Evolutionary conservation across 2,113 vertebrate genomes (phyloP).

Genomic region (Paramisgurnus dabryanus): DNA sequence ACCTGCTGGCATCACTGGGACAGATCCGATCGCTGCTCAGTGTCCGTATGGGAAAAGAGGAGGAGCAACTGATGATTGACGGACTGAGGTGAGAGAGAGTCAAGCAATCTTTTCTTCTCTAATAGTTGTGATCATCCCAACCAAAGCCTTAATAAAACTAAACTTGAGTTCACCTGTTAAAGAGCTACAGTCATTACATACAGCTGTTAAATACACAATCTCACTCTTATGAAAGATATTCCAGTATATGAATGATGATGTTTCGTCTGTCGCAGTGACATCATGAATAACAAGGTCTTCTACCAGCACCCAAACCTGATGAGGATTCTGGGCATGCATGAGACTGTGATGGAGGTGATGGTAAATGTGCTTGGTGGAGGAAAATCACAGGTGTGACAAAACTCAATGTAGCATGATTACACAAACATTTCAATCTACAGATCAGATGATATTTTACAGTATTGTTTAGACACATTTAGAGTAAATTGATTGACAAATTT

Average conservation of each 20-base stretch:
- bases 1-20: slow-evolving; percentile 90
- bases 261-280: slow-evolving; percentile 79
- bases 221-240: too few relatives aligned
- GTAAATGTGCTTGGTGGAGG: slow-evolving; percentile 95
- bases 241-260: neutral
- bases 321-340: slow-evolving; percentile 98
- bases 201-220: too few relatives aligned
- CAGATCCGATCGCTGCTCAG: slow-evolving; percentile 96
- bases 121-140: too few relatives aligned
- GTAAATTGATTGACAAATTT: too few relatives aligned
- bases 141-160: too few relatives aligned
- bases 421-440: too few relatives aligned
- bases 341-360: slow-evolving; percentile 99
- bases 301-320: slow-evolving; percentile 99
- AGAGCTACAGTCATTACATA: too few relatives aligned
- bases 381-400: slow-evolving; percentile 84
- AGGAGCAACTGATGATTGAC: slow-evolving; percentile 97
- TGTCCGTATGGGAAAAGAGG: slow-evolving; percentile 96
- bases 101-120: too few relatives aligned
- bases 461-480: too few relatives aligned
- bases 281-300: slow-evolving; percentile 99
- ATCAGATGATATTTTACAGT: too few relatives aligned
- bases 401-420: too few relatives aligned
- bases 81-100: slow-evolving; percentile 84
- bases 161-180: too few relatives aligned